A percentile compares a stretch with the other conserved stretches of the same genome.
phyloP scores from a whole-genome alignment of 1,140 invertebrate species.

The Teleogryllus occipitalis region DNA sequence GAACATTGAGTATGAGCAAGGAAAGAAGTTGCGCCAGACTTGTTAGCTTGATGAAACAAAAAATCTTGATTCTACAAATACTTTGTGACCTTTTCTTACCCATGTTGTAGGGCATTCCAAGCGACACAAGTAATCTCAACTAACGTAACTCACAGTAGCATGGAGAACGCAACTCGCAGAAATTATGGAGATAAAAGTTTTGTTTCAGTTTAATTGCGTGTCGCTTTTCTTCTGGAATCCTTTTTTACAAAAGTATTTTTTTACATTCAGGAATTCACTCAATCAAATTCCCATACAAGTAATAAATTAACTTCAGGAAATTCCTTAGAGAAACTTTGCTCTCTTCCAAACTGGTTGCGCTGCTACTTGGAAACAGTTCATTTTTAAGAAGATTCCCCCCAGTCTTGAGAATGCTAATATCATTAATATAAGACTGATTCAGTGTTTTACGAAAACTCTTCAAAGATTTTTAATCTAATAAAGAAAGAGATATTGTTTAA shows the following conservation, averaged over 20 bases:
- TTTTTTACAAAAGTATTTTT: neutral
- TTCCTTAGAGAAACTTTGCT: neutral
- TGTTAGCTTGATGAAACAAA: too few species aligned
- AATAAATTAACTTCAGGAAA: neutral
- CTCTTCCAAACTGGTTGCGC: neutral
- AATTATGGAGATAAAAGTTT: neutral
- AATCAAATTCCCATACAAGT: neutral
- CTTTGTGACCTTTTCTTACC: too few species aligned
- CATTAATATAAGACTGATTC: conserved; percentile 2
- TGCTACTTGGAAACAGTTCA: neutral
- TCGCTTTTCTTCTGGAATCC: neutral
- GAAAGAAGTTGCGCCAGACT: too few species aligned
- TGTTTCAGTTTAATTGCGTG: neutral
- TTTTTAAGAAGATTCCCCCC: neutral
- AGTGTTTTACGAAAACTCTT: neutral
- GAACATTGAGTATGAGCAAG: too few species aligned
- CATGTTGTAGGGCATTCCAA: too few species aligned
- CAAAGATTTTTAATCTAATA: neutral
- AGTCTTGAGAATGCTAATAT: neutral
- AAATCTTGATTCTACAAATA: too few species aligned
- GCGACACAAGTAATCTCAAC: too few species aligned
- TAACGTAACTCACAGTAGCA: too few species aligned
- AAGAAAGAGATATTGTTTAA: neutral
- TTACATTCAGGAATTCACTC: neutral
- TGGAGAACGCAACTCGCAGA: neutral